Evolutionary conservation across 2,113 vertebrate genomes (phyloP).

Genomic region (Ctenodactylus gundi): DNA sequence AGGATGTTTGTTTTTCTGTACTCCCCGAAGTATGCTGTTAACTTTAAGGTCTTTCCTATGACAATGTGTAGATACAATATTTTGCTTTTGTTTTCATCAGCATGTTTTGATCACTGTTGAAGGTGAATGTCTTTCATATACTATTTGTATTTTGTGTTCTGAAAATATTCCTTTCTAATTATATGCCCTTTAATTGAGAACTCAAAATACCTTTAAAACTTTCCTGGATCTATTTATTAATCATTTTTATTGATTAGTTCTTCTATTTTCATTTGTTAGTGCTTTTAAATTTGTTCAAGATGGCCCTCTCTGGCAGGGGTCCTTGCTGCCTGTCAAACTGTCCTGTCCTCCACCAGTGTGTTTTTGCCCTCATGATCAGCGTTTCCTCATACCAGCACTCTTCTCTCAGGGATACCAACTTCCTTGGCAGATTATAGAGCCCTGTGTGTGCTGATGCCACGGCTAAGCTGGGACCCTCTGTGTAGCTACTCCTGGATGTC

Average conservation of each 20-base stretch:
- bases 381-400: background rate
- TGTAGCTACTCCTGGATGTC: background rate
- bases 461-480: background rate
- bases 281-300: conserved; percentile 22
- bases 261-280: conserved; percentile 36
- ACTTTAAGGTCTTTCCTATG: background rate
- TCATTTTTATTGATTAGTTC: background rate
- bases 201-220: conserved; percentile 37
- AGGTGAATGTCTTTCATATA: background rate
- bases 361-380: background rate
- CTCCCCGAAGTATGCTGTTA: background rate
- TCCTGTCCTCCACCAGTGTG: background rate
- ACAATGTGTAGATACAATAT: background rate
- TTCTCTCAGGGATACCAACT: background rate
- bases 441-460: background rate
- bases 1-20: background rate
- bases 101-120: background rate
- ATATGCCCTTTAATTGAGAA: background rate
- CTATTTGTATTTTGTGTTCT: background rate
- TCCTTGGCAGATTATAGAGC: background rate
- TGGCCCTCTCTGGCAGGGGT: background rate
- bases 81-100: conserved; percentile 48
- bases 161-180: conserved; percentile 33
- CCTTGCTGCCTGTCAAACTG: background rate
- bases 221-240: conserved; percentile 25